Evolutionary conservation across 2,888 invertebrate species (phyloP), one percentile per base, ranked within the genome.

Genomic region (Willowsia nigromaculata): DNA sequence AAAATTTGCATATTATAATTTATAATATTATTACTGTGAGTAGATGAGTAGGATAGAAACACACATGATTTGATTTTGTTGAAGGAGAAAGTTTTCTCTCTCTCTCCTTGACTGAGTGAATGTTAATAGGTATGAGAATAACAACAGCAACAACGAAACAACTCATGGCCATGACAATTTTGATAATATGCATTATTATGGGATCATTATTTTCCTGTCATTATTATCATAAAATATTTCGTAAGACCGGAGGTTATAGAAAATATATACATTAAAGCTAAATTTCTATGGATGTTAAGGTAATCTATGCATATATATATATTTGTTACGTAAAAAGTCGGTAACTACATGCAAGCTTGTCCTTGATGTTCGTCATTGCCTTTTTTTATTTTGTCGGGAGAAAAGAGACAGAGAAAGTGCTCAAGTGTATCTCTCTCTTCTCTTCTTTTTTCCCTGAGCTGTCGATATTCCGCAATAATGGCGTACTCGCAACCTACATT

Each of bases 391-490:
- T 18, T 68, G n/a, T n/a, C n/a, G 5, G 11, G 62, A 62, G 30
- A 62, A 6, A n/a, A n/a, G 22, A 3, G 22, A 56, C 22, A 56
- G n/a, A 56, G 56, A 22, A 18, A 56, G 53, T n/a, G 4, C 30
- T 1, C 2, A 68, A 18, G 71, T 5, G 15, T 22, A 68, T 68
- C 11, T 65, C 15, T 65, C 18, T 65, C 62, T n/a, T n/a, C n/a
- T n/a, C n/a, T n/a, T 53, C 53, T 18, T 50, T 6, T 13, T n/a
- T 53, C 53, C 53, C 11, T 18, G 2, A 18, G n/a, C 33, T 68
- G 65, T 68, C 71, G n/a, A 71, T 43, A 71, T 43, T 43, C 43
- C 13, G 71, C 40, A 40, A 71, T 25, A 71, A 71, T 43, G 43
- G 25, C 25, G 7, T 15, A 18, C 30, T 27, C 30, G 9, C 27